Evolutionary conservation across 2,888 invertebrate genomes (phyloP).

Genomic region (Drosophila aldrichi): DNA sequence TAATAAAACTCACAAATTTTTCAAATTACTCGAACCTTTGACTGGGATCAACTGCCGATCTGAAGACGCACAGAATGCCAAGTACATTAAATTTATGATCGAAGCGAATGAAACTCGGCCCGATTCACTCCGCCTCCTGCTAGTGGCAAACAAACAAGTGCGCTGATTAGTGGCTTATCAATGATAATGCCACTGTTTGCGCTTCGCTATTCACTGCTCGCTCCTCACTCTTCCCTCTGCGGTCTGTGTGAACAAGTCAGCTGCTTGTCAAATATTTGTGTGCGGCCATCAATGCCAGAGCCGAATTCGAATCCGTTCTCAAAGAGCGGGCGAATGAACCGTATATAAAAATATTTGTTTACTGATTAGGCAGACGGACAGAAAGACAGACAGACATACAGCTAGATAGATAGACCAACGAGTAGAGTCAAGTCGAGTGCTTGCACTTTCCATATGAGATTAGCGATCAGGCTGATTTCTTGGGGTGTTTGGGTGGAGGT

Average conservation of each 20-base stretch:
- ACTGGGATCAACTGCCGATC: constrained; percentile 23
- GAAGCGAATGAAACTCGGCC: neutral
- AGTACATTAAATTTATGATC: constrained; percentile 58
- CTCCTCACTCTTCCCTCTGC: neutral
- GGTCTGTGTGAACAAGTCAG: constrained; percentile 29
- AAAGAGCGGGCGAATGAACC: constrained; percentile 58
- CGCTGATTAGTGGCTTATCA: constrained; percentile 68
- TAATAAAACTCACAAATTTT: constrained; percentile 60
- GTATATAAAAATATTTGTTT: constrained; percentile 72
- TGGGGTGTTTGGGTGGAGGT: neutral
- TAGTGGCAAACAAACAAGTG: constrained; percentile 57
- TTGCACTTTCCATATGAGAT: constrained; percentile 71
- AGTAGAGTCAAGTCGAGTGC: constrained; percentile 22
- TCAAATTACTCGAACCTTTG: constrained; percentile 44
- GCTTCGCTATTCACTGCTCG: neutral
- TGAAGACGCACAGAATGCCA: constrained; percentile 28
- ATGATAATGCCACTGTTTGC: constrained; percentile 46
- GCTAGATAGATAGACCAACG: neutral
- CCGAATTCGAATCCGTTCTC: constrained; percentile 19
- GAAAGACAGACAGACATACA: constrained; percentile 7
- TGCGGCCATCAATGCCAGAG: constrained; percentile 54
- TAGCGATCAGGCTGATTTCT: constrained; percentile 22
- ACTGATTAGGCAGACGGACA: constrained; percentile 53
- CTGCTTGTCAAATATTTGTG: constrained; percentile 70
- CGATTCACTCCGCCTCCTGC: neutral